phyloP scores from a whole-genome alignment of 2,888 invertebrate genomes.

The Cheilosia variabilis region DNA sequence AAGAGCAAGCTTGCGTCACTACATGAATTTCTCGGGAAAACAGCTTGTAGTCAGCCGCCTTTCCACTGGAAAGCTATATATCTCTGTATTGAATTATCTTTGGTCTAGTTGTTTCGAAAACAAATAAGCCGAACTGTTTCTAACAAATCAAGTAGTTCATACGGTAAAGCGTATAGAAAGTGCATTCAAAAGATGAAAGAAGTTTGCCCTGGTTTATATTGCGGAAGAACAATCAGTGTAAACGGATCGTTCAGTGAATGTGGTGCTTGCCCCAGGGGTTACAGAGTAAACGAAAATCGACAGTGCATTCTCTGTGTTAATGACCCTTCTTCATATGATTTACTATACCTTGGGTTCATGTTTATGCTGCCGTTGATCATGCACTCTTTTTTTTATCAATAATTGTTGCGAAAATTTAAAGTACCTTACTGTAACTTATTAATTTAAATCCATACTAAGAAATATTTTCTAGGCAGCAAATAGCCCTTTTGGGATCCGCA shows the following conservation, averaged over 20 bases:
- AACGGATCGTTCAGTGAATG: slow-evolving; percentile 92
- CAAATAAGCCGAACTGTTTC: too few species aligned
- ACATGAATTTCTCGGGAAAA: too few species aligned
- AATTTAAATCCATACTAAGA: not conserved
- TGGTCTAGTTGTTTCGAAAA: too few species aligned
- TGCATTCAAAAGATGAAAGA: slow-evolving; percentile 4
- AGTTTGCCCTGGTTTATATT: slow-evolving; percentile 82
- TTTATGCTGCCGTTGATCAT: slow-evolving; percentile 93
- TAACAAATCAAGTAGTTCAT: too few species aligned
- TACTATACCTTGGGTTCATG: slow-evolving; percentile 98
- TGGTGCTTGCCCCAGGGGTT: slow-evolving; percentile 94
- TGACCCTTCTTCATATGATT: slow-evolving; percentile 92
- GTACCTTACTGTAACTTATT: slow-evolving; percentile 81
- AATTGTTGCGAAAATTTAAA: slow-evolving; percentile 89
- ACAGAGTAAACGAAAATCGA: slow-evolving; percentile 87
- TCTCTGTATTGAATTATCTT: too few species aligned
- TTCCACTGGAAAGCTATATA: too few species aligned
- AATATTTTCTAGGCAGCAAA: slow-evolving; percentile 88
- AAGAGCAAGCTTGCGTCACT: too few species aligned
- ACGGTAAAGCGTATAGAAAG: too few species aligned
- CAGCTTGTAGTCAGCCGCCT: too few species aligned
- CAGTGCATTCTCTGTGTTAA: slow-evolving; percentile 91
- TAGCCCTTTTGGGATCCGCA: slow-evolving; percentile 92
- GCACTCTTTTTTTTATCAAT: slow-evolving; percentile 97
- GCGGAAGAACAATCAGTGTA: slow-evolving; percentile 85